Conservation (phyloP, 2,888 invertebrate species). For the Catotricha subobsoleta region DNA sequence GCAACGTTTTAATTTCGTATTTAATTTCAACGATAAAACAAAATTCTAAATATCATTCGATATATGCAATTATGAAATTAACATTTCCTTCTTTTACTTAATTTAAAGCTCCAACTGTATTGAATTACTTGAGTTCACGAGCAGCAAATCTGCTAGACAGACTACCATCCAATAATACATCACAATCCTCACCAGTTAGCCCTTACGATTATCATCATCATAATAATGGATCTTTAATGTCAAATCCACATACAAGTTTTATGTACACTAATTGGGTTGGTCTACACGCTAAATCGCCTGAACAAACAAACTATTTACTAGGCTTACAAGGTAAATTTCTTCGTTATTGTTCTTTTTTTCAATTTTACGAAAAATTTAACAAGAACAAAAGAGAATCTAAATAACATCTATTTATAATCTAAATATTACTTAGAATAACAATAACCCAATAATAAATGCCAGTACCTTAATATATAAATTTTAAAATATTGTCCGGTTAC, state of each 20-base stretch:
- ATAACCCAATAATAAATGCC: no score
- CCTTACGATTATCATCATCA: slow-evolving; percentile 6
- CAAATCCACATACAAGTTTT: slow-evolving; percentile 11
- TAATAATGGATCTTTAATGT: slow-evolving; percentile 6
- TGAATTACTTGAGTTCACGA: slow-evolving; percentile 14
- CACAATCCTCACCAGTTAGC: background rate
- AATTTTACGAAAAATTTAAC: background rate
- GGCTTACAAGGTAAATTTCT: slow-evolving; percentile 40
- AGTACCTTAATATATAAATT: no score
- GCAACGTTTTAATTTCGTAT: no score
- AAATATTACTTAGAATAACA: no score
- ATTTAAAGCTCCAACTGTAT: slow-evolving; percentile 15
- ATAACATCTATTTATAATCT: no score
- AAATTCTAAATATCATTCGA: no score
- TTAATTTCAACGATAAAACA: no score
- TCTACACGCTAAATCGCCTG: slow-evolving; percentile 22
- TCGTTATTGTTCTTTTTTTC: background rate
- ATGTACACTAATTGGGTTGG: slow-evolving; percentile 21
- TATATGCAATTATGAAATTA: no score
- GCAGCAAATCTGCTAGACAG: slow-evolving; percentile 13
- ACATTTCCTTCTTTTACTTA: slow-evolving; percentile 11
- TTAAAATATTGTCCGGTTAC: no score
- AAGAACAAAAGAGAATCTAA: no score
- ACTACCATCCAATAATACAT: slow-evolving; percentile 10
- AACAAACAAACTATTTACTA: slow-evolving; percentile 32